Percentiles rank a stretch among this genome's conserved stretches.
These are phyloP conservation scores for Platycheirus rosarum DNA, from an alignment of 2,888 invertebrate species.

Conservation along the genomic window DNA sequence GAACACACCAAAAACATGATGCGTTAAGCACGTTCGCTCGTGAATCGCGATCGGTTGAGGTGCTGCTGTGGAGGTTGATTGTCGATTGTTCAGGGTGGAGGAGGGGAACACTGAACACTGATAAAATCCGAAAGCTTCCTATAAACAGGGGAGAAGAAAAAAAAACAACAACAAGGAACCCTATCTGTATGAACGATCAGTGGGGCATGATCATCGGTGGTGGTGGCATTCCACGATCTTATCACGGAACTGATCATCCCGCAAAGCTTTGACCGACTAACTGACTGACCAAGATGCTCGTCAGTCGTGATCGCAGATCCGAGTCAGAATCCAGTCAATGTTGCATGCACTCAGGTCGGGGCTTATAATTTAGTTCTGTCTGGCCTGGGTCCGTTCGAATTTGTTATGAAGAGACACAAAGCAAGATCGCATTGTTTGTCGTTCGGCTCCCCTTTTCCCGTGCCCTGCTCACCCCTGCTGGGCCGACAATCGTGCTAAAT, in stretches of 20 bases:
- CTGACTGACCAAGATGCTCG: slow-evolving; percentile 66
- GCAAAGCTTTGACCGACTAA: slow-evolving; percentile 71
- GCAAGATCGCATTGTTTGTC: slow-evolving; percentile 20
- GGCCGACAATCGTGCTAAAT: slow-evolving; percentile 46
- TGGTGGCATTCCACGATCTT: slow-evolving; percentile 30
- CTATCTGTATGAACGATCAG: slow-evolving; percentile 32
- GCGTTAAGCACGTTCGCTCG: slow-evolving; percentile 55
- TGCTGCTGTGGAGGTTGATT: background rate
- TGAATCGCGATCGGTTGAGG: slow-evolving; percentile 30
- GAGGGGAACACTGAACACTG: background rate
- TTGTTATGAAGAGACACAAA: slow-evolving; percentile 19
- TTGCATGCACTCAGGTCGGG: slow-evolving; percentile 46
- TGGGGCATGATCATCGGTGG: slow-evolving; percentile 28
- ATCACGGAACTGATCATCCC: slow-evolving; percentile 34
- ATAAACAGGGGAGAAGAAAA: background rate
- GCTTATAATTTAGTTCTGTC: slow-evolving; percentile 34
- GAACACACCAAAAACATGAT: slow-evolving; percentile 50
- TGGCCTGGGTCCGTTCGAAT: slow-evolving; percentile 3
- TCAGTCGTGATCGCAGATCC: slow-evolving; percentile 37
- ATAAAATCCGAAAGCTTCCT: slow-evolving; percentile 32
- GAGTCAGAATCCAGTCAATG: slow-evolving; percentile 35
- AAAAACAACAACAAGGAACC: background rate
- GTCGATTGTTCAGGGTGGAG: background rate
- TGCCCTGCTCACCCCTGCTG: background rate
- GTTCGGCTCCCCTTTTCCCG: background rate